phyloP scores from a whole-genome alignment of 2,113 vertebrate genomes.

The Euleptes europaea region DNA sequence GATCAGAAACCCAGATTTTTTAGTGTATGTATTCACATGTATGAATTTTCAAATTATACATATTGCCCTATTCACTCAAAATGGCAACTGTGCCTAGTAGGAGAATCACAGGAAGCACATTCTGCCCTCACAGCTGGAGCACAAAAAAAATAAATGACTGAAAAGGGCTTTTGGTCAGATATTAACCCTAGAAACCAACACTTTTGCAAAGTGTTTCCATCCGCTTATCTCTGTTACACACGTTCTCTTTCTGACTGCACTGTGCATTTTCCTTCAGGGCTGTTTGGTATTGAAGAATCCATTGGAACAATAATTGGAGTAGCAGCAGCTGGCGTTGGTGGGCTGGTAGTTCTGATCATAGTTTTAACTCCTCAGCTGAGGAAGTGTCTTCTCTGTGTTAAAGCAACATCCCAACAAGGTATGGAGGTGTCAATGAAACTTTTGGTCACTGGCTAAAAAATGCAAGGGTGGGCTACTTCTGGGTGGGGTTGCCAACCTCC shows the following conservation, averaged over 20 bases:
- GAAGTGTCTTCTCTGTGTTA: conserved; percentile 60
- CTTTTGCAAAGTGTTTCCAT: background rate
- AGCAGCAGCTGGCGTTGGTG: conserved; percentile 60
- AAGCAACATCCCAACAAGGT: conserved; percentile 42
- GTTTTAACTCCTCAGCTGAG: conserved; percentile 63
- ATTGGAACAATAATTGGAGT: conserved; percentile 69
- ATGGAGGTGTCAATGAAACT: background rate
- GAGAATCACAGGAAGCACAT: too few relatives aligned
- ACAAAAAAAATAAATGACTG: too few relatives aligned
- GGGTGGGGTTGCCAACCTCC: too few relatives aligned
- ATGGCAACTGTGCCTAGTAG: too few relatives aligned
- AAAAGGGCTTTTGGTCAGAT: background rate
- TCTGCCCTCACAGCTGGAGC: too few relatives aligned
- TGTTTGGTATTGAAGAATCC: conserved; percentile 70
- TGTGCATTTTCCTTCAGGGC: conserved; percentile 44
- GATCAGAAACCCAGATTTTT: too few relatives aligned
- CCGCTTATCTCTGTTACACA: background rate
- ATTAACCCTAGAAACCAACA: background rate
- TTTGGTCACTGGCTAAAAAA: background rate
- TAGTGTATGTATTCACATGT: too few relatives aligned
- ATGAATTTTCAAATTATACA: too few relatives aligned
- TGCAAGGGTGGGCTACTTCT: background rate
- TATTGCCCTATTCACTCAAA: too few relatives aligned
- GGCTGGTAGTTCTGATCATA: conserved; percentile 56
- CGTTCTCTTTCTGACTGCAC: accelerated